These are phyloP conservation scores for Hydractinia echinata DNA, from an alignment of 30 jellyfish, hydroid and myxozoan species.

Conservation along the genomic window DNA sequence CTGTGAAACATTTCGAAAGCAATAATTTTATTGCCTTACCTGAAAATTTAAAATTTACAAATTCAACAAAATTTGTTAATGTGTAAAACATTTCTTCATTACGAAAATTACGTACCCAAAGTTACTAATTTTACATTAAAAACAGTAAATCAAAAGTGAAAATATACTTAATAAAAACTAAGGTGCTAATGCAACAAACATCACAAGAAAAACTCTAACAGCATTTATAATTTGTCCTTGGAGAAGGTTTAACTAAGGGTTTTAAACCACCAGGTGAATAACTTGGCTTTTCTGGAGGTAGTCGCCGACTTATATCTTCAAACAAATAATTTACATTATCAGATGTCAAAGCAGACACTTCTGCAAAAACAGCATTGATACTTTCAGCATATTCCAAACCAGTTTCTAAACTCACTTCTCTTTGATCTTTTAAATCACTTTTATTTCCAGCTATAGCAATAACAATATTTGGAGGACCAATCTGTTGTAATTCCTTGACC, in stretches of 20 bases:
- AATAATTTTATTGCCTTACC: too few relatives aligned
- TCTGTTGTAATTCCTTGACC: constrained; percentile 71
- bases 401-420: constrained; percentile 54
- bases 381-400: constrained; percentile 72
- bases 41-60: too few relatives aligned
- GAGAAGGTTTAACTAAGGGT: not conserved
- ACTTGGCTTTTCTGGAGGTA: constrained; percentile 27
- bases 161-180: too few relatives aligned
- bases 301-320: constrained; percentile 45
- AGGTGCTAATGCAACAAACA: too few relatives aligned
- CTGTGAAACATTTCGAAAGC: too few relatives aligned
- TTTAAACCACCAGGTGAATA: constrained; percentile 15
- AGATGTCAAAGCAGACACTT: constrained; percentile 81
- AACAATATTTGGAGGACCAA: constrained; percentile 77
- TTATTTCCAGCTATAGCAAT: constrained; percentile 85
- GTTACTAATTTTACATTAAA: too few relatives aligned
- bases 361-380: constrained; percentile 75
- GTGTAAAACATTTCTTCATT: too few relatives aligned
- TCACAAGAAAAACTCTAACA: too few relatives aligned
- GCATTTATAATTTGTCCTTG: not conserved
- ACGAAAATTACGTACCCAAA: too few relatives aligned
- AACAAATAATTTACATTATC: constrained; percentile 67
- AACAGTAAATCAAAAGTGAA: too few relatives aligned
- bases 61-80: too few relatives aligned
- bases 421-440: constrained; percentile 56